Base-by-base conservation (phyloP, 1,140 invertebrate genomes). In the Bemisia tabaci region DNA sequence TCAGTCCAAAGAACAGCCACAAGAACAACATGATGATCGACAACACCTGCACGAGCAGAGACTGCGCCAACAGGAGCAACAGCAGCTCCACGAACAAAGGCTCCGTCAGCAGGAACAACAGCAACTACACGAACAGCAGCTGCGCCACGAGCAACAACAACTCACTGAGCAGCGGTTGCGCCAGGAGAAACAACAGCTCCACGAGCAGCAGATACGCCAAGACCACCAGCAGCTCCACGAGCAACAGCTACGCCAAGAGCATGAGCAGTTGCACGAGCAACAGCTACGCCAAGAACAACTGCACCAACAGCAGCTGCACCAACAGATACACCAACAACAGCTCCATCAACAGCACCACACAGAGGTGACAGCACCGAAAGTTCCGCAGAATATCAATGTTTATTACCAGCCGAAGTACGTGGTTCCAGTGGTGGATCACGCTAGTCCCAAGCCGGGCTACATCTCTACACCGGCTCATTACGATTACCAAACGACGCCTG, bases 311-410 rank as follows among this genome's bases (percentile, higher is more conserved):
- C 33, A 65, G 23, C 33, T 21, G 33, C 24, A 65, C 11, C 64
- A 21, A 21, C 33, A 65, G n/a, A 9, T 27, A 33, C 33, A 65
- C 9, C 64, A 65, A 33, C 64, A 65, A 23, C 64, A 65, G 26
- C 33, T 27, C 17, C 26, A 65, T 9, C 33, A 65, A 33, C 64
- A 65, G 22, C 24, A 65, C 9, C 64, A 65, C 33, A 48, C 33
- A 48, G 33, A 48, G 17, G 33, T 48, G 5, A 48, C 33, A 17
- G 17, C 33, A 48, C 33, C 33, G 17, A 48, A 17, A 17, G 5
- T 48, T 9, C 33, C 5, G 17, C 33, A n/a, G n/a, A n/a, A n/a
- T n/a, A n/a, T n/a, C n/a, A n/a, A n/a, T n/a, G n/a, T n/a, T n/a
- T n/a, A n/a, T n/a, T n/a, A 48, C 33, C 33, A 48, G 17, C 17